Base-by-base conservation (phyloP, 2,888 invertebrate species). In the Callimorpha dominula region DNA sequence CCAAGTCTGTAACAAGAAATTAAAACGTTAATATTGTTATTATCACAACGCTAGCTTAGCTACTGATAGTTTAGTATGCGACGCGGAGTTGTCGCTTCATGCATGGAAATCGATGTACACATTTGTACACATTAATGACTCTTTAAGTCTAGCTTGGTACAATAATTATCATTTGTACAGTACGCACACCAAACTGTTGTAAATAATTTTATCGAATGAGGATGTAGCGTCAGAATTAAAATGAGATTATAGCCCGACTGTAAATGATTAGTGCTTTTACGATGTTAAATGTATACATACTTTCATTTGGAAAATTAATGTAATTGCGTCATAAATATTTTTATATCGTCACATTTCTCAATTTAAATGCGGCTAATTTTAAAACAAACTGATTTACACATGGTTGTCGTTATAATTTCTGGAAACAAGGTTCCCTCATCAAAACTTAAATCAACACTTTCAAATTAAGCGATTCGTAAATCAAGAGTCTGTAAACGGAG, bases 1-100 rank as follows among this genome's bases (percentile, higher is more conserved):
- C 98, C 91, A 98, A 96, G 96, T 98, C 98, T 98, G 96, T 15
- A 97, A 97, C 85, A 90, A 89, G 79, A 81, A 82, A 77, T 70
- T 67, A 71, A 70, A 77, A 83, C 83, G 76, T 82, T 82, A 86
- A 83, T 79, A 79, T 71, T 79, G 76, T 80, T 78, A 78, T 78
- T 78, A 78, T 83, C 76, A 76, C 77, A 75, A 71, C 54, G 78
- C 76, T 79, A 76, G 77, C 79, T 77, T 79, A 76, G 77, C 79
- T 71, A 67, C 76, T 78, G 74, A 77, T 78, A 79, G 79, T 81
- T 87, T 86, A 85, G 85, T 84, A 82, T 84, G 80, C 78, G 74
- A 68, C 73, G 60, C 65, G 9, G 81, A 84, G 82, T 84, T 82
- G 86, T 86, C 84, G 83, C 78, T 78, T 83, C 84, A 82, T 85